phyloP scores from a whole-genome alignment of 2,113 vertebrate species.

The Petrocephalus zakoni region DNA sequence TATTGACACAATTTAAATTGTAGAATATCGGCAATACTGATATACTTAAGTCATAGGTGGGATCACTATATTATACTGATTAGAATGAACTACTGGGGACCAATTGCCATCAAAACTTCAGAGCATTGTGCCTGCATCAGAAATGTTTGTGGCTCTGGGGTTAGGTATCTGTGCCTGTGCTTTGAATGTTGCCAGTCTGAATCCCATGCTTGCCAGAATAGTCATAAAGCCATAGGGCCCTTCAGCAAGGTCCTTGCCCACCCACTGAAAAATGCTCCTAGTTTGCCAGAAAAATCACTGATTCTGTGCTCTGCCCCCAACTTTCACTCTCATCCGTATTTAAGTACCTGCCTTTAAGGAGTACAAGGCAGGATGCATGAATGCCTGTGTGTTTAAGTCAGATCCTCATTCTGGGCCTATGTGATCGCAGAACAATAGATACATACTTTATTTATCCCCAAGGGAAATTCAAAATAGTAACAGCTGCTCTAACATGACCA shows the following conservation, averaged over 20 bases:
- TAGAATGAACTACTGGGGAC: not conserved
- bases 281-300: not conserved
- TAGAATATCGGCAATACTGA: not conserved
- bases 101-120: not conserved
- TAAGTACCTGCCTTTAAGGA: not conserved
- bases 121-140: accelerated
- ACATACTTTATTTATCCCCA: no score
- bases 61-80: not conserved
- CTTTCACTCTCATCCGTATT: not conserved
- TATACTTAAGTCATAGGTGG: not conserved
- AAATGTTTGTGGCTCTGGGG: not conserved
- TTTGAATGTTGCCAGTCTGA: not conserved
- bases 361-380: not conserved
- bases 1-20: not conserved
- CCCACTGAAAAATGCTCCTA: not conserved
- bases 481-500: not conserved
- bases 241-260: not conserved
- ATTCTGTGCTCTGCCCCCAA: not conserved
- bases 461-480: no score
- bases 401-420: not conserved
- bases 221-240: not conserved
- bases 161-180: not conserved
- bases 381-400: not conserved
- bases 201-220: not conserved
- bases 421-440: not conserved